Conservation (phyloP, 2,113 vertebrate genomes). For the Promerops cafer region DNA sequence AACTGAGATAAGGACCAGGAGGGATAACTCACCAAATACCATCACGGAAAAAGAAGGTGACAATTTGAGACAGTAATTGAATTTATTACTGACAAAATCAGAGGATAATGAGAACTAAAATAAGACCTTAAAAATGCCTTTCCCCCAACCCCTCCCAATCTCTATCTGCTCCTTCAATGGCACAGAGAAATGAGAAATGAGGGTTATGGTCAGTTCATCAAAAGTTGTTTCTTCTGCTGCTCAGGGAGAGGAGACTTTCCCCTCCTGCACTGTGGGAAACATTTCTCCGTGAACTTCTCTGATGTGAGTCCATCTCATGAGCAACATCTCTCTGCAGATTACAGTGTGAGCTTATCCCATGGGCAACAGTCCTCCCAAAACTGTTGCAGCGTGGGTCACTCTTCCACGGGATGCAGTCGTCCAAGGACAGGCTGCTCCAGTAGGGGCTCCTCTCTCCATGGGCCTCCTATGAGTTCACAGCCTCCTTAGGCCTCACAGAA, state of each 20-base stretch:
- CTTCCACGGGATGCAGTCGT: neutral
- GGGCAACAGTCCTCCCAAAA: neutral
- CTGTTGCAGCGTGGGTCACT: neutral
- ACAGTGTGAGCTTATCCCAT: accelerated
- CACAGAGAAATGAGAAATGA: neutral
- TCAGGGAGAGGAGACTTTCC: neutral
- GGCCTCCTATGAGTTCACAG: neutral
- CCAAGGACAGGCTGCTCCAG: neutral
- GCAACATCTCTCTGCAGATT: neutral
- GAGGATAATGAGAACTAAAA: neutral
- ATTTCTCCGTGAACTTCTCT: neutral
- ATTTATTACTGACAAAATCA: neutral
- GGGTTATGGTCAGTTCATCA: neutral
- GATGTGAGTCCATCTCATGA: too few species aligned
- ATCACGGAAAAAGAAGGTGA: neutral
- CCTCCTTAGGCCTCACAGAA: neutral
- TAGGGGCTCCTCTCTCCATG: neutral
- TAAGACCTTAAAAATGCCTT: neutral
- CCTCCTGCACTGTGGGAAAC: too few species aligned
- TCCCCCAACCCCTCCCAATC: neutral
- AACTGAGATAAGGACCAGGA: neutral
- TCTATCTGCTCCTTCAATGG: neutral
- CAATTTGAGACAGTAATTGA: neutral
- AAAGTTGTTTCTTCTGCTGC: neutral
- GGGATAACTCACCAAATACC: neutral